Conservation (phyloP, 2,888 invertebrate genomes). For the Gisinianus flammeolus region DNA sequence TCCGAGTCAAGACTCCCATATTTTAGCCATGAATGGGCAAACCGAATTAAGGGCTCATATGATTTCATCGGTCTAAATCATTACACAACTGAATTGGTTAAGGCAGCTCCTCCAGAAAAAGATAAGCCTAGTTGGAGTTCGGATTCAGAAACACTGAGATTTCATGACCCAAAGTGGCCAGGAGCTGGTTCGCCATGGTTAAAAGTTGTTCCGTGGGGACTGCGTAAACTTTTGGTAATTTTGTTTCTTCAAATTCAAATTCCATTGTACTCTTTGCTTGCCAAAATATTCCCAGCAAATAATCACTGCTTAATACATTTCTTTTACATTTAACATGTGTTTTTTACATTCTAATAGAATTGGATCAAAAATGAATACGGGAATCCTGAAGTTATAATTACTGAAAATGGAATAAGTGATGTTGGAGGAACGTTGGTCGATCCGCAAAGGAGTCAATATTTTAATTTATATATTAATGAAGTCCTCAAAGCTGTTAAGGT, state of each 20-base stretch:
- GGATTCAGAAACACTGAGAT: conserved; percentile 41
- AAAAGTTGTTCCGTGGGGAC: conserved; percentile 44
- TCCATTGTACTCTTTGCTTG: too few relatives aligned
- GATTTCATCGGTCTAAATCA: conserved; percentile 57
- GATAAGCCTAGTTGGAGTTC: conserved; percentile 35
- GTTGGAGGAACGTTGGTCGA: conserved; percentile 41
- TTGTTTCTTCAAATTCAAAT: too few relatives aligned
- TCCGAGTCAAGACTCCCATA: conserved; percentile 52
- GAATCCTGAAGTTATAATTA: conserved; percentile 47
- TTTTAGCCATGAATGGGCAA: conserved; percentile 50
- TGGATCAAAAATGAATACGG: conserved; percentile 47
- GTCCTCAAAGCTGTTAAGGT: conserved; percentile 51
- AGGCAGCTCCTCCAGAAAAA: conserved; percentile 25
- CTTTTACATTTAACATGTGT: too few relatives aligned
- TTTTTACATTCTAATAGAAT: too few relatives aligned
- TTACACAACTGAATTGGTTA: conserved; percentile 48
- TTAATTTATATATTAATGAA: conserved; percentile 51
- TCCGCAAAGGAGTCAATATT: conserved; percentile 45
- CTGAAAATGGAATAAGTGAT: conserved; percentile 55
- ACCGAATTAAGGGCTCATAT: conserved; percentile 55
- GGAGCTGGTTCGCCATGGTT: conserved; percentile 41
- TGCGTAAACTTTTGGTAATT: conserved; percentile 45
- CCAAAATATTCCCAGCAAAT: too few relatives aligned
- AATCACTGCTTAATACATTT: too few relatives aligned
- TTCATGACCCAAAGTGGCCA: conserved; percentile 46